Base-by-base conservation (phyloP, 2,797 vertebrate species). In the Epinephelus coioides region DNA sequence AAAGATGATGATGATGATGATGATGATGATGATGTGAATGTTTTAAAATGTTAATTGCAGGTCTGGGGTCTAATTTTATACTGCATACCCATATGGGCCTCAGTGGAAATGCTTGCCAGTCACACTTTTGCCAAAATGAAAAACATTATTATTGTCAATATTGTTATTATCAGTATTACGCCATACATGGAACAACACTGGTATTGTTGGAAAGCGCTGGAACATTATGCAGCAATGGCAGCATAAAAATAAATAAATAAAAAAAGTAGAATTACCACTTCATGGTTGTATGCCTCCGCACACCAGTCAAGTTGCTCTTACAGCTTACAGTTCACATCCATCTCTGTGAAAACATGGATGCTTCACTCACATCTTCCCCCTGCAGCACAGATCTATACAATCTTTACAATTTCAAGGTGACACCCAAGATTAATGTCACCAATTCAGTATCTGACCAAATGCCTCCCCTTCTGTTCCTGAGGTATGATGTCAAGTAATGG, bases 41-140 rank as follows among this genome's bases (percentile, higher is more conserved):
- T 59, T 59, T 13, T 43, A 53, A 51, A 51, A 76, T 76, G 63
- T 50, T 67, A 50, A 75, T 51, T 68, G 34, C 47, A 40, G 44
- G 30, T 56, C 55, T 43, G 34, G 11, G 21, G 11, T 53, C 54
- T 50, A 15, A 50, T n/a, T 27, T 66, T 57, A 50, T 43, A n/a
- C 46, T 21, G 14, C 50, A 34, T 34, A 55, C 30, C 40, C 13
- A 73, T 55, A 34, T 34, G 40, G 50, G 19, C 5, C 19, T 46
- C 0, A 2, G 21, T 71, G 46, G 27, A 18, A 59, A 30, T 47
- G 67, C 43, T 46, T 47, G 67, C 43, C 43, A 69, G 25, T 69
- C 43, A 57, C 18, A 21, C 43, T 69, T 5, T 15, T 34, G 8
- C 25, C 27, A 59, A 21, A 10, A 44, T 21, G 14, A 15, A 34